Percentiles rank a stretch among this genome's conserved stretches.
phyloP scores from a whole-genome alignment of 2,888 invertebrate genomes.

The Eupsilia transversa region DNA sequence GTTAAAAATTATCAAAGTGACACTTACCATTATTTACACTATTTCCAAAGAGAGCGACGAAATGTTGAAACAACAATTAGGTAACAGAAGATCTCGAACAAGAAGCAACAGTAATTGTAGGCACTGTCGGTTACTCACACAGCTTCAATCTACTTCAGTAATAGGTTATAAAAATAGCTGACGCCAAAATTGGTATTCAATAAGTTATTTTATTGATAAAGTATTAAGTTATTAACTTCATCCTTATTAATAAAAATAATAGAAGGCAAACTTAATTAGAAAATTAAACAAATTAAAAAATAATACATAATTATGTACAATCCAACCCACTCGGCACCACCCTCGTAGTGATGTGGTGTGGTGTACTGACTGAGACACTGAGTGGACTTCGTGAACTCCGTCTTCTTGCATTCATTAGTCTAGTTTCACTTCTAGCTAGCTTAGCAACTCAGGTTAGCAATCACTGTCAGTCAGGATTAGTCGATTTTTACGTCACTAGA shows the following conservation, averaged over 20 bases:
- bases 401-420: background rate
- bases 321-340: constrained; percentile 73
- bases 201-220: constrained; percentile 52
- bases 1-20: constrained; percentile 58
- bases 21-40: constrained; percentile 69
- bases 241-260: constrained; percentile 60
- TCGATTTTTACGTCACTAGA: constrained; percentile 31
- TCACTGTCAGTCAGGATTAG: constrained; percentile 18
- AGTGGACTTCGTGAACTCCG: too few relatives aligned
- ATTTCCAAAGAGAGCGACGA: constrained; percentile 62
- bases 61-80: constrained; percentile 57
- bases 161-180: constrained; percentile 87
- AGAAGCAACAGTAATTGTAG: constrained; percentile 72
- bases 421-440: background rate
- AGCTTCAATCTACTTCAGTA: constrained; percentile 76
- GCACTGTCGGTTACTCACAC: constrained; percentile 80
- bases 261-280: constrained; percentile 62
- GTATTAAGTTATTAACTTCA: constrained; percentile 58
- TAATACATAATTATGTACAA: constrained; percentile 69
- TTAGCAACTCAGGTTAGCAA: background rate
- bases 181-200: constrained; percentile 65
- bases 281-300: constrained; percentile 72
- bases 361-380: too few relatives aligned
- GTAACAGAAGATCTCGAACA: constrained; percentile 55
- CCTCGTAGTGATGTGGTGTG: constrained; percentile 70